Percentiles rank a stretch among this genome's conserved stretches.
Conservation (phyloP, 2,797 vertebrate genomes). For the Poeciliopsis gracilis region DNA sequence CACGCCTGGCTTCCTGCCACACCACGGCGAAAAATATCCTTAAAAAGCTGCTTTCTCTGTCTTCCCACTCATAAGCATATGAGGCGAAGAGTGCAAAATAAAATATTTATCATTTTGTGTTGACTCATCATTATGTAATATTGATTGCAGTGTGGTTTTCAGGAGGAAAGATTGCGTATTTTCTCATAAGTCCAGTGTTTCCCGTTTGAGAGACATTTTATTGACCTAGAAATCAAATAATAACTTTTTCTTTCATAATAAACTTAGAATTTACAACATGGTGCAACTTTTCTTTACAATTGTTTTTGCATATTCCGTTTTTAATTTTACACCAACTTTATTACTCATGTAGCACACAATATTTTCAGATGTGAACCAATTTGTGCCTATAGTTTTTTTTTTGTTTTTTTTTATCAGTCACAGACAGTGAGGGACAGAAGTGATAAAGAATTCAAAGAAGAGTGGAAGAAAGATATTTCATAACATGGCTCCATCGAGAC, state of each 20-base stretch:
- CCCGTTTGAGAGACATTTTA: background rate
- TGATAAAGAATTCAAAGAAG: background rate
- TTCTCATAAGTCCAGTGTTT: slow-evolving; percentile 1
- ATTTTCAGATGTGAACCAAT: background rate
- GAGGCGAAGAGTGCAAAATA: slow-evolving; percentile 33
- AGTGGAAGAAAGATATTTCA: background rate
- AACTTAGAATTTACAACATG: too few species aligned
- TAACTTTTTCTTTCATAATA: background rate
- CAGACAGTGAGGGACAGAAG: background rate
- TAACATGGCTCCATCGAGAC: background rate
- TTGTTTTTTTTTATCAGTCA: background rate
- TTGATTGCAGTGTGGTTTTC: slow-evolving; percentile 43
- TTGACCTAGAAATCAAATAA: background rate
- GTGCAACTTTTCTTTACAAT: background rate
- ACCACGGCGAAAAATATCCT: slow-evolving; percentile 47
- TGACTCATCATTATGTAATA: slow-evolving; percentile 77
- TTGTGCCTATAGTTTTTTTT: background rate
- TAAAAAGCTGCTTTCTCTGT: slow-evolving; percentile 48
- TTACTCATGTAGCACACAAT: background rate
- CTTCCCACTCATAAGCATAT: slow-evolving; percentile 61
- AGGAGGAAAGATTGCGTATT: slow-evolving; percentile 16
- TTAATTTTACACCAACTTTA: background rate
- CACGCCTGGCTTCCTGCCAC: slow-evolving; percentile 36
- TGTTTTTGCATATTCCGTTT: background rate
- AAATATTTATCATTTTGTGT: slow-evolving; percentile 57